Conservation (phyloP, 1,140 invertebrate species). For the Polyergus mexicanus region DNA sequence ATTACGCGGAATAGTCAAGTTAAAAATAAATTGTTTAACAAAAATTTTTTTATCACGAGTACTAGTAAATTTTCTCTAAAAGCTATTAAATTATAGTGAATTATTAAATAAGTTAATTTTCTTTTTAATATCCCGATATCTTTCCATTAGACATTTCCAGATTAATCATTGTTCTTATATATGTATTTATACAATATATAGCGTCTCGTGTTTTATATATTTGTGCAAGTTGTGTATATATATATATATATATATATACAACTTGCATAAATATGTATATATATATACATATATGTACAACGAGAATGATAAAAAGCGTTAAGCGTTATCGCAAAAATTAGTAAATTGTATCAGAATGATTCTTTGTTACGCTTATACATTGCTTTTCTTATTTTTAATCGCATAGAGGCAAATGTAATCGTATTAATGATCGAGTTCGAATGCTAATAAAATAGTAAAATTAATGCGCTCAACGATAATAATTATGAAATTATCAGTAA, state of each 20-base stretch:
- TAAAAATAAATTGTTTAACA: not conserved
- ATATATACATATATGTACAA: not conserved
- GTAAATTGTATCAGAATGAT: slow-evolving; percentile 3
- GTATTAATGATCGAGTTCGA: no score
- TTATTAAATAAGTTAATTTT: not conserved
- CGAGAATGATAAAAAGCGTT: not conserved
- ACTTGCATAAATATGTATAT: no score
- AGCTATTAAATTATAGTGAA: not conserved
- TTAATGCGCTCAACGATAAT: no score
- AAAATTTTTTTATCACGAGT: not conserved
- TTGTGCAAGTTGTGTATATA: no score
- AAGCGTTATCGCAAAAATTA: not conserved
- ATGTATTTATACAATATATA: no score
- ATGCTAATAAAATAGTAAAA: no score
- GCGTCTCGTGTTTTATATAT: no score
- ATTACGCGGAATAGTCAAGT: not conserved
- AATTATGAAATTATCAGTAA: no score
- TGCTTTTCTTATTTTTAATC: slow-evolving; percentile 21
- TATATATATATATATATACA: no score
- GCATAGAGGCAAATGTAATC: not conserved
- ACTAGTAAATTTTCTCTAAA: not conserved
- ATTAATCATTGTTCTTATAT: not conserved
- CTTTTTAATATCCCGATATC: not conserved
- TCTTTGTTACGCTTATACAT: not conserved
- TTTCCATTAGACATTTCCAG: not conserved